phyloP scores from a whole-genome alignment of 2,797 vertebrate genomes.

The Karalla daura region DNA sequence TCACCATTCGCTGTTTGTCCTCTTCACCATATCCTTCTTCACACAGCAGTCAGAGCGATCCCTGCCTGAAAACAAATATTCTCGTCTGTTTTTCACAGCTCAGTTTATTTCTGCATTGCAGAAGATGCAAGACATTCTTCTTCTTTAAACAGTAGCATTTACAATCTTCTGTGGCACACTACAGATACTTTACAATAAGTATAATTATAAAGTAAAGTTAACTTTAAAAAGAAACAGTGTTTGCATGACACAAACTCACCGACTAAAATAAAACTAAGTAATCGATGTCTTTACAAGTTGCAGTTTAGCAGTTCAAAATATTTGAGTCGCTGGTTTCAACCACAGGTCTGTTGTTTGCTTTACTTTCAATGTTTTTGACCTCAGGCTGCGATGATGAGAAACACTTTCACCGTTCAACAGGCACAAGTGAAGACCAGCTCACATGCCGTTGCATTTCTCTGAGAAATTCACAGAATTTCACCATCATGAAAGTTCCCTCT shows the following conservation, averaged over 20 bases:
- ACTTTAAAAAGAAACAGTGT: neutral
- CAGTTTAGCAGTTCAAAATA: neutral
- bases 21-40: neutral
- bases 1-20: neutral
- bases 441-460: too few relatives aligned
- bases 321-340: too few relatives aligned
- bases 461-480: too few relatives aligned
- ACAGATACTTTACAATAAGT: neutral
- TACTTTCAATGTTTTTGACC: too few relatives aligned
- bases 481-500: too few relatives aligned
- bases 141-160: neutral
- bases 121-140: neutral
- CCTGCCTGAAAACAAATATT: constrained; percentile 8
- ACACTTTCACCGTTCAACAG: too few relatives aligned
- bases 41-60: neutral
- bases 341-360: too few relatives aligned
- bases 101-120: constrained; percentile 4
- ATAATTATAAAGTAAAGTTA: neutral
- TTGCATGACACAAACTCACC: neutral
- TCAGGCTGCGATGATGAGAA: too few relatives aligned
- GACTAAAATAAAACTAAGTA: constrained; percentile 3
- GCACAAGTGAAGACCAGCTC: too few relatives aligned
- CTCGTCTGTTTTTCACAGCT: neutral
- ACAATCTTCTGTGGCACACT: neutral
- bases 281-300: neutral